Evolutionary conservation across 1,140 invertebrate genomes (phyloP), one percentile per base, ranked within the genome.

Genomic region (Galleria mellonella): DNA sequence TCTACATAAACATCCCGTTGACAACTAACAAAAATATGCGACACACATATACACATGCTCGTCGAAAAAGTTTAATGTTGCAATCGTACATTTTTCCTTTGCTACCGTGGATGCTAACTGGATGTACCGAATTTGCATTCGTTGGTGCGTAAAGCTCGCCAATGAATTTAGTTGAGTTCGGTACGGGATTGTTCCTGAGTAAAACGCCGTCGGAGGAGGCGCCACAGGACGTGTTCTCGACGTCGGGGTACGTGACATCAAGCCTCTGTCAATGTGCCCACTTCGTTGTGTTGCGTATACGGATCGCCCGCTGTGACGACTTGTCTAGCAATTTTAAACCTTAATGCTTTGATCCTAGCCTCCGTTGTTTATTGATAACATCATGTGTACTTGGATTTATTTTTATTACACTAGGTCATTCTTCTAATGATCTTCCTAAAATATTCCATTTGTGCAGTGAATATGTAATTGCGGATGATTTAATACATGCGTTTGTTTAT

Each of bases 161-260:
- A 70, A 95, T 95, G 88, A 94, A 94, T 89, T 89, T 95, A 90
- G 94, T 94, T 79, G 93, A 95, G 89, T 92, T 95, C 87, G 93
- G 94, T 83, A 93, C 93, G 65, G 93, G 93, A 85, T 89, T 94
- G 72, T 94, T 94, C 89, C 87, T 90, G 72, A 93, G 90, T 89
- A 95, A 94, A 90, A 94, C 93, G 57, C 93, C 94, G 63, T 94
- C 93, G 71, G 94, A 95, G 88, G 93, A 94, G 75, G 75, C 75
- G 62, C 76, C 82, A 38, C 78, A 77, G 37, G 85, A 87, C 55
- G 69, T 72, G 60, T 63, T 79, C 55, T 56, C 74, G 41, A 35
- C 62, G 41, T 59, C 81, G 63, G 86, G 86, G 86, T 87, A 87
- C 69, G 83, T 86, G 68, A 61, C 55, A 47, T 23, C 2, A 23